These are phyloP conservation scores for Xylota segnis DNA, from an alignment of 2,888 invertebrate genomes.

Conservation along the genomic window DNA sequence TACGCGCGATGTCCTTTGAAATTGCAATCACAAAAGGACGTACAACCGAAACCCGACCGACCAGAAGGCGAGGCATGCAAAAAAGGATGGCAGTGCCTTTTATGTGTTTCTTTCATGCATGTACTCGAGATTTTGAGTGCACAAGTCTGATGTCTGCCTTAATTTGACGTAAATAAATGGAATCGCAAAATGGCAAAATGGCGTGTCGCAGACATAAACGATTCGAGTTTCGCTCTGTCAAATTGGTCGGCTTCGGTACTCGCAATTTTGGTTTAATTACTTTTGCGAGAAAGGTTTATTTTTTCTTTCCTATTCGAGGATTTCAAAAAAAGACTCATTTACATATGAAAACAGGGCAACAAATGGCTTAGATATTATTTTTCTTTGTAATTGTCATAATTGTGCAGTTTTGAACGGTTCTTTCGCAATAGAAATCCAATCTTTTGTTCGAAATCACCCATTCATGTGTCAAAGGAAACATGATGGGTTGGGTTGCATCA, in stretches of 20 bases:
- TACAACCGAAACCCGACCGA: neutral
- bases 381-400: constrained; percentile 52
- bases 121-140: constrained; percentile 45
- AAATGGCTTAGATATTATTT: constrained; percentile 5
- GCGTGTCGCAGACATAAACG: constrained; percentile 29
- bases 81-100: constrained; percentile 31
- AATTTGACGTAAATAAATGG: constrained; percentile 39
- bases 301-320: neutral
- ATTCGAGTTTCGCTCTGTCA: constrained; percentile 1
- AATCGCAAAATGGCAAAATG: constrained; percentile 60
- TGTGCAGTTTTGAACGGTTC: constrained; percentile 47
- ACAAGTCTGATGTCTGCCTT: constrained; percentile 43
- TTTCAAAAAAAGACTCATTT: constrained; percentile 45
- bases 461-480: constrained; percentile 53
- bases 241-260: constrained; percentile 30
- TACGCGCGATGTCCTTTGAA: constrained; percentile 42
- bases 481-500: constrained; percentile 58
- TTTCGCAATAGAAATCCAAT: constrained; percentile 34
- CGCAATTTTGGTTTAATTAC: constrained; percentile 44
- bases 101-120: constrained; percentile 41
- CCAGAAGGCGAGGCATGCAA: constrained; percentile 23
- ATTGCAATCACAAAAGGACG: constrained; percentile 54
- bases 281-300: constrained; percentile 16
- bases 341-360: constrained; percentile 52
- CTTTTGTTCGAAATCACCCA: constrained; percentile 65